These are phyloP conservation scores for Todus mexicanus DNA, from an alignment of 2,797 vertebrate species.

Conservation along the genomic window DNA sequence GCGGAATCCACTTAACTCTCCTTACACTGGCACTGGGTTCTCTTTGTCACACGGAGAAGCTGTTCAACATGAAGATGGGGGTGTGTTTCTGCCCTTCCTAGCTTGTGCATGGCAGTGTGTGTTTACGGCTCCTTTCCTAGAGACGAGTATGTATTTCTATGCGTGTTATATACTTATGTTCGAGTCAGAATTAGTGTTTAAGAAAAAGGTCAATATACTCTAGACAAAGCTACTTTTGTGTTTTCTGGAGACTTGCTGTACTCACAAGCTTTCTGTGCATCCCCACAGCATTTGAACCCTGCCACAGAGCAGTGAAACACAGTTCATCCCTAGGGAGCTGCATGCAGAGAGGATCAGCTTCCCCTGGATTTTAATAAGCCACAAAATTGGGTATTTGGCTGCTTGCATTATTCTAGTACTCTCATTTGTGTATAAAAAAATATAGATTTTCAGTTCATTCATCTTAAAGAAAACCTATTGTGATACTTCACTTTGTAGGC, in stretches of 20 bases:
- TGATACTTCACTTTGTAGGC: background rate
- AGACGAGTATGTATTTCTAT: rapidly evolving
- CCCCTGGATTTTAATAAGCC: background rate
- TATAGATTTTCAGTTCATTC: background rate
- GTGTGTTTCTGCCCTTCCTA: background rate
- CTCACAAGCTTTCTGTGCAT: background rate
- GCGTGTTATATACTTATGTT: background rate
- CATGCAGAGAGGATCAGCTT: background rate
- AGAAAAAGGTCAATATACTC: background rate
- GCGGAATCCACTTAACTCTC: background rate
- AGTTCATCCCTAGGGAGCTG: background rate
- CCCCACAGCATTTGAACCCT: background rate
- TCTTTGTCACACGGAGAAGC: background rate
- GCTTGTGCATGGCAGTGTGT: background rate
- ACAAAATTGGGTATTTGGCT: background rate
- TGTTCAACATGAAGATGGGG: background rate
- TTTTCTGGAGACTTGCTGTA: background rate
- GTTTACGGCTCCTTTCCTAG: background rate
- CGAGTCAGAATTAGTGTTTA: background rate
- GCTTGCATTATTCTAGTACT: background rate
- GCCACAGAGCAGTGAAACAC: background rate
- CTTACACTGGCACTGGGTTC: background rate
- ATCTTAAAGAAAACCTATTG: background rate
- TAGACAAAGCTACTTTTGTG: background rate
- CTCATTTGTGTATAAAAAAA: background rate